phyloP scores from a whole-genome alignment of 2,888 invertebrate species.

The Aleiodes alternator region DNA sequence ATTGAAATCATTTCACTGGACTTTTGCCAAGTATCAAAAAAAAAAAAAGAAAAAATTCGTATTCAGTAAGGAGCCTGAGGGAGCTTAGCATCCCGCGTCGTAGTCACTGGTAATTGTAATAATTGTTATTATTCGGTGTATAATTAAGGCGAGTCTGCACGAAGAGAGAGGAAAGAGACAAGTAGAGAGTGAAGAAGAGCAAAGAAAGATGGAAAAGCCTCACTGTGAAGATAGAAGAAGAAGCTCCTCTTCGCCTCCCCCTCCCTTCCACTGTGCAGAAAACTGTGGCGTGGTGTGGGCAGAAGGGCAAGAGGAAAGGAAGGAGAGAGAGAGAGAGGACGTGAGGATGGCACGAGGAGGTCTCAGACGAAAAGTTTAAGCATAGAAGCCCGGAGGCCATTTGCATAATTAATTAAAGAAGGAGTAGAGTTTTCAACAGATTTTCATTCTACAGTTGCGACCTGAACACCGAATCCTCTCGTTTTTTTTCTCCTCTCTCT shows the following conservation, averaged over 20 bases:
- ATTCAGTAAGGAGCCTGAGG: constrained; percentile 55
- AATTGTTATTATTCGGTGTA: constrained; percentile 73
- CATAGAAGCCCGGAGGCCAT: constrained; percentile 69
- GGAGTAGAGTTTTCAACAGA: constrained; percentile 71
- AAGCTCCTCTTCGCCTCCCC: background rate
- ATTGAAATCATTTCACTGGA: constrained; percentile 1
- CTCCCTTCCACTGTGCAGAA: no score
- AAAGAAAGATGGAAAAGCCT: constrained; percentile 36
- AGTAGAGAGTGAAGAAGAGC: constrained; percentile 27
- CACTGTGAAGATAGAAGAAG: constrained; percentile 27
- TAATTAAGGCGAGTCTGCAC: constrained; percentile 68
- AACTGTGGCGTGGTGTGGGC: no score
- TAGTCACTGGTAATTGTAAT: constrained; percentile 69
- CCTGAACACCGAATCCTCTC: constrained; percentile 45
- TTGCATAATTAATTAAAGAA: constrained; percentile 73
- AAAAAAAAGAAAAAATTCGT: constrained; percentile 52
- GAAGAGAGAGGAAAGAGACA: constrained; percentile 44
- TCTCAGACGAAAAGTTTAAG: constrained; percentile 71
- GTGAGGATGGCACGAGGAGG: constrained; percentile 55
- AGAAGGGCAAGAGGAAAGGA: background rate
- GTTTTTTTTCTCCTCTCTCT: background rate
- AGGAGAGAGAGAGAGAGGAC: constrained; percentile 33
- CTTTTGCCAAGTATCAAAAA: constrained; percentile 22
- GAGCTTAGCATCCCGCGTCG: constrained; percentile 54
- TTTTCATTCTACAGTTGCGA: constrained; percentile 63